Evolutionary conservation across 1,140 invertebrate species (phyloP), one percentile per base, ranked within the genome.

Genomic region (Ooceraea biroi): DNA sequence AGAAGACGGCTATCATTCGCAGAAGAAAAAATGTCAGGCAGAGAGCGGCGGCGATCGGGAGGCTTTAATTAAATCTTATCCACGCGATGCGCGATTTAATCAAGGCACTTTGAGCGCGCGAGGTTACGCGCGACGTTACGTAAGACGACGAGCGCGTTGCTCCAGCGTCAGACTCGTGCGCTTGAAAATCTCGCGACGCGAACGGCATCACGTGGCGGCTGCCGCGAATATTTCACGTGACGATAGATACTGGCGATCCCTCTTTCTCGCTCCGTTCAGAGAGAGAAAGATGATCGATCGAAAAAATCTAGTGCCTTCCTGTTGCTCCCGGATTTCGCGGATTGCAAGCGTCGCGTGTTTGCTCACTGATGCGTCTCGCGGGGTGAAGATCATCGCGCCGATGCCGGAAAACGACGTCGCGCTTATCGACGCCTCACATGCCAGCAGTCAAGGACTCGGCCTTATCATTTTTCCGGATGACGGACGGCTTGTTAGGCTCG

Each of bases 391-490:
- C 76, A 48, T n/a, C n/a, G n/a, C 25, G 12, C 50, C 11, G 86
- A 68, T 73, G 71, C 71, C 52, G 69, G 19, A 84, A 80, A 69
- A 44, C 48, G n/a, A 46, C 68, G 50, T 66, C 36, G 76, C 86
- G 69, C 87, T 80, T 80, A 71, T 80, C 76, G 12, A 19, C 11
- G 17, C 48, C 22, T 69, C 74, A 80, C 48, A 69, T 78, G 63
- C 63, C 83, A 89, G 74, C 71, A 57, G 69, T 77, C 85, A 83
- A 84, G 61, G 61, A 84, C 55, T 17, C n/a, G n/a, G 36, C 27
- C 48, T 77, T 84, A 74, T 63, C 52, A 68, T 88, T 90, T 85
- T 89, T 85, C 76, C 58, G 14, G 11, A 19, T 7, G 17, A 60
- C 58, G n/a, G 58, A 19, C 60, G 46, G 30, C 63, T 84, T 46